phyloP scores from a whole-genome alignment of 2,888 invertebrate species.

The Standfussiana lucernea region DNA sequence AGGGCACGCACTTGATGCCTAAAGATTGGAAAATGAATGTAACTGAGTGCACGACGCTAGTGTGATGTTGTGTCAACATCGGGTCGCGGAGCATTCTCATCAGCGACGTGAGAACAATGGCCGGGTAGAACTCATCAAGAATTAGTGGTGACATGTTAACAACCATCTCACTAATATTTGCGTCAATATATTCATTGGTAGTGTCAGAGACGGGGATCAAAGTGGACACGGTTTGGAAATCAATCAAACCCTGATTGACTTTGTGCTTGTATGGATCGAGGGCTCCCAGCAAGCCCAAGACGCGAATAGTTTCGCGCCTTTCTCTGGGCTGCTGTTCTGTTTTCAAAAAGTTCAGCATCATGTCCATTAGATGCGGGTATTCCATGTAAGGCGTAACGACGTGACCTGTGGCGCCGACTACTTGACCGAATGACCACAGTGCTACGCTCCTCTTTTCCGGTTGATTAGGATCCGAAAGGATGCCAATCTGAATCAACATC shows the following conservation, averaged over 20 bases:
- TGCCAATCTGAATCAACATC: constrained; percentile 96
- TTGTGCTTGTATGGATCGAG: constrained; percentile 99
- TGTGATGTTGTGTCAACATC: constrained; percentile 96
- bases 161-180: constrained; percentile 97
- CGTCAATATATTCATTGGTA: constrained; percentile 90
- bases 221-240: constrained; percentile 95
- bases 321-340: constrained; percentile 97
- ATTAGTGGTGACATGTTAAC: constrained; percentile 97
- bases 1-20: constrained; percentile 98
- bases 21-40: constrained; percentile 99
- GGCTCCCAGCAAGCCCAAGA: constrained; percentile 98
- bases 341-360: constrained; percentile 97
- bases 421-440: constrained; percentile 98
- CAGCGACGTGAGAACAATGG: constrained; percentile 98
- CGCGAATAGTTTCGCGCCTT: constrained; percentile 97
- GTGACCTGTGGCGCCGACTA: constrained; percentile 98
- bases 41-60: constrained; percentile 98
- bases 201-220: constrained; percentile 94
- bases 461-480: constrained; percentile 98
- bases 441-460: constrained; percentile 98
- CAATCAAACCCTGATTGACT: constrained; percentile 97
- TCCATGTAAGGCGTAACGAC: constrained; percentile 98
- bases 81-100: constrained; percentile 98
- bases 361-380: constrained; percentile 97
- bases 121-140: constrained; percentile 99